phyloP scores from a whole-genome alignment of 2,113 vertebrate genomes.

The Rhinoptilus africanus region DNA sequence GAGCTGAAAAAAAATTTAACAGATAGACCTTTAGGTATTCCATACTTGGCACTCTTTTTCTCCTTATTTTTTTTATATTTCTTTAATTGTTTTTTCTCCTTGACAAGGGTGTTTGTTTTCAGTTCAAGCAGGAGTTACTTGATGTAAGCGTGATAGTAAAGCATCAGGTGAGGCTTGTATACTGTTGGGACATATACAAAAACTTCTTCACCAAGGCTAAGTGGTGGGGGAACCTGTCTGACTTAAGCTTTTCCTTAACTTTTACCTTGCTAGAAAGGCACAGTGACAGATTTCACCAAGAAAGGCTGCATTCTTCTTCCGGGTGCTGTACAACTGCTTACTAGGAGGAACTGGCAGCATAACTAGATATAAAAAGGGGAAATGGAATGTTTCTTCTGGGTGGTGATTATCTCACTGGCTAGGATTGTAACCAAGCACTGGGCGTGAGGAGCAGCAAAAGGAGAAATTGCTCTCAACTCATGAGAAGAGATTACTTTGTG shows the following conservation, averaged over 20 bases:
- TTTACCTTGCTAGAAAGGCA: neutral
- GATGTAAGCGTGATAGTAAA: neutral
- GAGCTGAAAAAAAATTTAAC: neutral
- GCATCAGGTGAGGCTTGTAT: neutral
- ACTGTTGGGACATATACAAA: neutral
- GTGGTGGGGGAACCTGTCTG: neutral
- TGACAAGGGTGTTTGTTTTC: neutral
- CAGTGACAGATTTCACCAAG: neutral
- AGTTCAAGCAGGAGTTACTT: neutral
- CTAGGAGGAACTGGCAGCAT: conserved; percentile 43
- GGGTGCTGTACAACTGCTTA: conserved; percentile 12
- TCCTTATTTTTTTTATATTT: neutral
- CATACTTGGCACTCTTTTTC: fast-evolving
- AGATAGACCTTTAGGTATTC: neutral
- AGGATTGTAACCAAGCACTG: conserved; percentile 61
- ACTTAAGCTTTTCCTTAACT: conserved; percentile 6
- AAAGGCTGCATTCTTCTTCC: conserved; percentile 23
- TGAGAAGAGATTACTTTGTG: conserved; percentile 15
- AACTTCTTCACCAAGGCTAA: neutral
- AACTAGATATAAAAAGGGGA: conserved; percentile 63
- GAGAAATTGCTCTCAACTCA: conserved; percentile 19
- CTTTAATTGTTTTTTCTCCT: neutral
- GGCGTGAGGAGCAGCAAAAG: conserved; percentile 27
- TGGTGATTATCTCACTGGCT: conserved; percentile 63
- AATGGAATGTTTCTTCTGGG: conserved; percentile 62